Evolutionary conservation across 2,888 invertebrate genomes (phyloP), one percentile per base, ranked within the genome.

Genomic region (Bellardia bayeri): DNA sequence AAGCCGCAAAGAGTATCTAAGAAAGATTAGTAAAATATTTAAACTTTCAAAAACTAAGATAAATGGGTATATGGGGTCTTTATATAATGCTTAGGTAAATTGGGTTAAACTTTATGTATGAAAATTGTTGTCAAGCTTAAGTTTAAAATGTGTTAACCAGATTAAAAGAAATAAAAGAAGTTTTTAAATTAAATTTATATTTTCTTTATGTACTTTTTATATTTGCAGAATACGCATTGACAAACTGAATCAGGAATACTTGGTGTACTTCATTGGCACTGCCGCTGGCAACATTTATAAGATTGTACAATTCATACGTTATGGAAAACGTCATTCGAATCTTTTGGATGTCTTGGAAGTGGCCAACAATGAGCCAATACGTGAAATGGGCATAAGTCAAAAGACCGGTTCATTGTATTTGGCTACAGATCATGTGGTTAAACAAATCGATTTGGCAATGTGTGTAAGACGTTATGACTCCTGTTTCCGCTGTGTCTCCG

Each of bases 311-410:
- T 98, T 98, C 97, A 95, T 95, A 89, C 95, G 95, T 89, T 96
- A 97, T 89, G 97, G 96, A 71, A 97, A 97, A 91, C 96, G 97
- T 23, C 96, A 96, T 91, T 98, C 98, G 56, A 97, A 97, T 91
- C 94, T 98, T 80, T 95, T 98, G 90, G 98, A 98, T 94, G 96
- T 98, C 78, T 97, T 98, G 92, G 98, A 98, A 93, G 97, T 98
- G 54, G 98, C 98, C 86, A 96, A 97, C 64, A 97, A 97, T 79
- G 98, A 98, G 94, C 96, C 98, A 14, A 97, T 98, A 91, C 96
- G 96, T 94, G 95, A 95, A 16, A 97, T 98, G 97, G 97, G 98
- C 87, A 95, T 98, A 89, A 98, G 98, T 14, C 96, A 96, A 90
- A 95, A 96, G 93, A 97, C 98, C 92, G 97, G 97, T 91, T 97